Evolutionary conservation across 2,797 vertebrate species (phyloP), one percentile per base, ranked within the genome.

Genomic region (Lepus townsendii): DNA sequence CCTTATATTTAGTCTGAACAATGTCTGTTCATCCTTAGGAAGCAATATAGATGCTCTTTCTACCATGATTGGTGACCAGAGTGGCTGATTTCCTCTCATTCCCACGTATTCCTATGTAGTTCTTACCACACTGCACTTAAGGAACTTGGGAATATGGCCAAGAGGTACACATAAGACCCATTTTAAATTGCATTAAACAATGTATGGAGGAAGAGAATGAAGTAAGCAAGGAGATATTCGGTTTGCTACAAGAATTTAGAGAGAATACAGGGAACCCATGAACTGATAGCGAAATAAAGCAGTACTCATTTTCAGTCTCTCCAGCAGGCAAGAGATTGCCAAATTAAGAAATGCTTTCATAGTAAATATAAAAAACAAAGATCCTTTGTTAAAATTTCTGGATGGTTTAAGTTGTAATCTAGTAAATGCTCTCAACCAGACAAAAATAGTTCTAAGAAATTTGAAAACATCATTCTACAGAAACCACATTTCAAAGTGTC

Each of bases 351-450:
- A 80, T 16, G 38, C 16, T 32, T 22, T 71, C 11, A n/a, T 8
- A 63, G 35, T 65, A 95, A 88, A 66, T 72, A 73, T 73, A 47
- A 12, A 87, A 94, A 82, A 10, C 42, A 38, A 83, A 35, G 38
- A 2, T 66, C 16, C 27, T 24, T 62, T 63, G 32, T 71, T 91
- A 85, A 66, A 1, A 71, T 60, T 1, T 38, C 16, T n/a, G 20
- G 79, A 60, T 86, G 11, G 11, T 52, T 52, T 72, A 57, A 71
- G 10, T 38, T 62, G 27, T 9, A 75, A 20, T 52, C 5, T 22
- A 62, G 26, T 22, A 77, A 76, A 65, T 1, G 8, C 6, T 65
- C 26, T 90, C 22, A 77, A 26, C 50, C 57, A 60, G 14, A 76
- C 66, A 77, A 77, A 96, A 62, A 52, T 2, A 0, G 2, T 60